These are phyloP conservation scores for Platyrinchus mystaceus DNA, from an alignment of 2,797 vertebrate genomes.

Conservation along the genomic window DNA sequence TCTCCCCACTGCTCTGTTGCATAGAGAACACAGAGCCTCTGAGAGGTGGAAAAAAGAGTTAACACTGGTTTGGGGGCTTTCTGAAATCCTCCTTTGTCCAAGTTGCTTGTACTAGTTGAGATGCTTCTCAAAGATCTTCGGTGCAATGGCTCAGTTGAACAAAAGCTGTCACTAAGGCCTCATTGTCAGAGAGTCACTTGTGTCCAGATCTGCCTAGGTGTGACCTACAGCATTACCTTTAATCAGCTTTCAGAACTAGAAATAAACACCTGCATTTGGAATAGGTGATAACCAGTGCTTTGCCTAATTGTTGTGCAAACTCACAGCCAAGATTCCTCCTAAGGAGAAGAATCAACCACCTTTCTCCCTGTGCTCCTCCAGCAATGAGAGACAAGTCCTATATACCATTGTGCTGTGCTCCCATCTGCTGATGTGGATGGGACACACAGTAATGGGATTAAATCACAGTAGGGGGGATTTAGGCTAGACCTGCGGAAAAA, in stretches of 20 bases:
- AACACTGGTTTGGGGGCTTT: neutral
- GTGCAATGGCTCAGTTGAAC: neutral
- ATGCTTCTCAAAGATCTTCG: neutral
- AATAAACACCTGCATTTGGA: neutral
- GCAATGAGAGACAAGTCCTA: neutral
- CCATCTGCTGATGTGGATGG: neutral
- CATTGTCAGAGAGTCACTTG: neutral
- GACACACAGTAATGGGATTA: neutral
- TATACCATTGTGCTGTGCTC: neutral
- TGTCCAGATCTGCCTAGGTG: neutral
- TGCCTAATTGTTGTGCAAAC: neutral
- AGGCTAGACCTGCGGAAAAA: neutral
- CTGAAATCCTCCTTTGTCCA: neutral
- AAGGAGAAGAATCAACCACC: neutral
- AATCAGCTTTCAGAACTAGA: neutral
- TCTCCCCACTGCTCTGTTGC: neutral
- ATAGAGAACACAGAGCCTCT: neutral
- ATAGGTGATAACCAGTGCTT: neutral
- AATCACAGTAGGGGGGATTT: neutral
- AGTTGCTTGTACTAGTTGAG: neutral
- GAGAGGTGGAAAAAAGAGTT: neutral
- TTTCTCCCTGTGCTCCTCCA: neutral
- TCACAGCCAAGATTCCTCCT: neutral
- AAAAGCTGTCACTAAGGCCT: neutral
- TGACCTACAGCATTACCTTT: neutral